phyloP scores from a whole-genome alignment of 2,888 invertebrate genomes.

The Cheilosia urbana region DNA sequence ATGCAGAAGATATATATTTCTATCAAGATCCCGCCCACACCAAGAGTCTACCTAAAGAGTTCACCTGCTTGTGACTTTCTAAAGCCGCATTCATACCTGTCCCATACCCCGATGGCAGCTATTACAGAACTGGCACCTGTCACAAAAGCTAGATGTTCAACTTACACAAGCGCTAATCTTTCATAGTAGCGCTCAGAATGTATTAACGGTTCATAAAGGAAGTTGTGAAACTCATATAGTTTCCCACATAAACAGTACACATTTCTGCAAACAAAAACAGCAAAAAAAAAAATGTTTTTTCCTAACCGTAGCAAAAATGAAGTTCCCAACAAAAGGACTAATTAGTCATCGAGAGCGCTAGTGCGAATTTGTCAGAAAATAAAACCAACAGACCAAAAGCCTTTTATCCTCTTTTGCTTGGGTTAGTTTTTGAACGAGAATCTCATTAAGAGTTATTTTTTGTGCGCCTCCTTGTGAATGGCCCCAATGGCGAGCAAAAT shows the following conservation, averaged over 20 bases:
- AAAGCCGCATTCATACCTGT: too few species aligned
- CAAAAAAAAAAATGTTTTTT: neutral
- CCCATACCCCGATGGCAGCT: too few species aligned
- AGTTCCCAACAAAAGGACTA: constrained; percentile 11
- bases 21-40: too few species aligned
- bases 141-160: too few species aligned
- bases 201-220: too few species aligned
- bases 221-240: too few species aligned
- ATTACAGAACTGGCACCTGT: too few species aligned
- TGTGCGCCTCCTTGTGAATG: constrained; percentile 23
- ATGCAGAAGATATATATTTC: too few species aligned
- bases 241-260: neutral
- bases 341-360: constrained; percentile 26
- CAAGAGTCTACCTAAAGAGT: too few species aligned
- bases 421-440: constrained; percentile 11
- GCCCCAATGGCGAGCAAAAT: constrained; percentile 14
- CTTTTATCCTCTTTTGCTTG: neutral
- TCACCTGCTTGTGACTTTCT: too few species aligned
- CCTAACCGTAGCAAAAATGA: neutral
- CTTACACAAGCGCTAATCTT: too few species aligned
- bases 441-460: constrained; percentile 36
- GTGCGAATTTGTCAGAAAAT: constrained; percentile 13
- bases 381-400: neutral
- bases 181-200: too few species aligned
- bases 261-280: neutral